A percentile compares a stretch with the other conserved stretches of the same genome.
These are phyloP conservation scores for Exephanes ischioxanthus DNA, from an alignment of 2,888 invertebrate species.

Conservation along the genomic window DNA sequence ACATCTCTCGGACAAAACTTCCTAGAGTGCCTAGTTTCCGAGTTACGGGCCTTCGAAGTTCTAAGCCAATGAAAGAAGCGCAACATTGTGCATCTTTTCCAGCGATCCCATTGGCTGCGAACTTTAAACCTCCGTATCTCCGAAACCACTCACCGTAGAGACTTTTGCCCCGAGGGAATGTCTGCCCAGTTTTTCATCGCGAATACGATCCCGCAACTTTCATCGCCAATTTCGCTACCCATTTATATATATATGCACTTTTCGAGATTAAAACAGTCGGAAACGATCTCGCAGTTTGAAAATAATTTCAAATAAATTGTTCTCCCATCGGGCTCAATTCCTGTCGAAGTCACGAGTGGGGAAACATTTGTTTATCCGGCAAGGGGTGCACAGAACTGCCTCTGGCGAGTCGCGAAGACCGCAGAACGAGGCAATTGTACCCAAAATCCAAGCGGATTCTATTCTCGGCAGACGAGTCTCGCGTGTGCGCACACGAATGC, in stretches of 20 bases:
- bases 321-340: too few relatives aligned
- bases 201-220: neutral
- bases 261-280: neutral
- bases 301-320: neutral
- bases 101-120: neutral
- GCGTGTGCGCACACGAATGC: neutral
- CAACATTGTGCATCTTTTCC: neutral
- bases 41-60: neutral
- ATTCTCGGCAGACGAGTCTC: conserved; percentile 48
- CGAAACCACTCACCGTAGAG: neutral
- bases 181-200: neutral
- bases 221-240: neutral
- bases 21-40: neutral
- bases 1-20: neutral
- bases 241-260: neutral
- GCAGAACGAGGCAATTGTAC: conserved; percentile 1
- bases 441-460: conserved; percentile 42
- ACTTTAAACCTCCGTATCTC: neutral
- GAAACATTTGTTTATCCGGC: conserved; percentile 5
- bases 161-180: neutral
- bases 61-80: neutral
- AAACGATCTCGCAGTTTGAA: neutral
- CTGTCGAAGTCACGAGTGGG: neutral
- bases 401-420: conserved; percentile 11
- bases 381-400: neutral